phyloP scores from a whole-genome alignment of 2,797 vertebrate genomes.

The Coluber constrictor region DNA sequence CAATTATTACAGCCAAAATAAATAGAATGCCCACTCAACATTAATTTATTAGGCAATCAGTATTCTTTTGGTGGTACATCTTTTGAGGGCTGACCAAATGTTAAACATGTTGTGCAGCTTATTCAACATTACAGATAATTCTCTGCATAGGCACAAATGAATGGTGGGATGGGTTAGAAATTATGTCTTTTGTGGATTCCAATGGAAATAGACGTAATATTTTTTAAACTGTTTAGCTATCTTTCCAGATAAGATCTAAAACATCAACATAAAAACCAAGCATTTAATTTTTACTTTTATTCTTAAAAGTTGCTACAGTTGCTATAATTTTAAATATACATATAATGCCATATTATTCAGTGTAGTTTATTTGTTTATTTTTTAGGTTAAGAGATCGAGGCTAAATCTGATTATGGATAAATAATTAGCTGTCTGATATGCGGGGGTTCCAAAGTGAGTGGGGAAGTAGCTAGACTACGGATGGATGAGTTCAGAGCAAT shows the following conservation, averaged over 20 bases:
- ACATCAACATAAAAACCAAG: not conserved
- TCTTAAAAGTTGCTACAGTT: slow-evolving; percentile 52
- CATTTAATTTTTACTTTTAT: not conserved
- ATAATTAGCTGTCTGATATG: not conserved
- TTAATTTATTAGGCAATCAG: not conserved
- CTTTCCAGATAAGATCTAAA: not conserved
- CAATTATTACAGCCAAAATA: not conserved
- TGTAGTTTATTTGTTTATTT: slow-evolving; percentile 30
- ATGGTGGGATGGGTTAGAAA: not conserved
- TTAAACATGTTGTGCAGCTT: not conserved
- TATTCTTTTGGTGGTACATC: not conserved
- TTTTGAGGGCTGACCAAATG: not conserved
- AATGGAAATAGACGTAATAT: not conserved
- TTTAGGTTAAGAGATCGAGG: slow-evolving; percentile 31
- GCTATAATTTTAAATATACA: not conserved
- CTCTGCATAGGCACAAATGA: not conserved
- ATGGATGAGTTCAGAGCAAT: not conserved
- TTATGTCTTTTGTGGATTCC: not conserved
- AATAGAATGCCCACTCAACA: not conserved
- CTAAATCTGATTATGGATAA: slow-evolving; percentile 3
- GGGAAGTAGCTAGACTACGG: not conserved
- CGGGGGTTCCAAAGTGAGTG: not conserved
- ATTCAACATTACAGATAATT: not conserved
- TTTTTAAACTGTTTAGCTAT: not conserved
- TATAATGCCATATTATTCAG: slow-evolving; percentile 28